A percentile compares a stretch with the other conserved stretches of the same genome.
Conservation (phyloP, 2,113 vertebrate species). For the Anguilla rostrata region DNA sequence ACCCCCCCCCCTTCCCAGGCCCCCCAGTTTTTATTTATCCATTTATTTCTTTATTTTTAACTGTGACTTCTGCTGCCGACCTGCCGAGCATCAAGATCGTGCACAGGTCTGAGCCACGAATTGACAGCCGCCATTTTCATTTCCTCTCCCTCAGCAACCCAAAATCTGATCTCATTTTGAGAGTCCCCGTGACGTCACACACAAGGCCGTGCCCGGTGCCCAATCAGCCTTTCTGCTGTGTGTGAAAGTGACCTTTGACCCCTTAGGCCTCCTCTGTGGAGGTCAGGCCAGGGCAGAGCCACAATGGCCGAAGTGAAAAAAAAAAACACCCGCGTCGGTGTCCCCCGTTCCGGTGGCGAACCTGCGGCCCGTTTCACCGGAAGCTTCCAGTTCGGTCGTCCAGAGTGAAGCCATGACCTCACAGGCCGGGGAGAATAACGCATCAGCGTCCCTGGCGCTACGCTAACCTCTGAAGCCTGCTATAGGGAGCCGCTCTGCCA, state of each 20-base stretch:
- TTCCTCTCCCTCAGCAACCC: not conserved
- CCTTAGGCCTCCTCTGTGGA: not conserved
- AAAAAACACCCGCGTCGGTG: not conserved
- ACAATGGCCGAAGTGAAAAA: not conserved
- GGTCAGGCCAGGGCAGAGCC: not conserved
- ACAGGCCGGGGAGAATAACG: not conserved
- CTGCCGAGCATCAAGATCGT: conserved; percentile 6
- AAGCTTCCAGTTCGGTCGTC: not conserved
- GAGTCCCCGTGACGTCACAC: not conserved
- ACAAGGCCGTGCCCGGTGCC: not conserved
- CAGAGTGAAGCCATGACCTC: not conserved
- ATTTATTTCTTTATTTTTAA: not conserved
- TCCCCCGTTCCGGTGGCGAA: not conserved
- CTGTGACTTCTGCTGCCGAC: not conserved
- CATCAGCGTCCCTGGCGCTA: not conserved
- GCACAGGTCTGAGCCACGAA: not conserved
- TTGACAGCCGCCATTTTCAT: conserved; percentile 3
- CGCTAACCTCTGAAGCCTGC: not conserved
- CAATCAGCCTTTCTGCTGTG: not conserved
- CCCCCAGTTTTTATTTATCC: not conserved
- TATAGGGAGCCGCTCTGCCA: not conserved
- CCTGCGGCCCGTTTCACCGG: not conserved
- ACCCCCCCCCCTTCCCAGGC: too few relatives aligned
- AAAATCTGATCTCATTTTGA: not conserved
- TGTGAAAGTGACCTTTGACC: conserved; percentile 17